A percentile compares a stretch with the other conserved stretches of the same genome.
Evolutionary conservation across 2,888 invertebrate genomes (phyloP).

Genomic region (Ischnus inquisitorius): DNA sequence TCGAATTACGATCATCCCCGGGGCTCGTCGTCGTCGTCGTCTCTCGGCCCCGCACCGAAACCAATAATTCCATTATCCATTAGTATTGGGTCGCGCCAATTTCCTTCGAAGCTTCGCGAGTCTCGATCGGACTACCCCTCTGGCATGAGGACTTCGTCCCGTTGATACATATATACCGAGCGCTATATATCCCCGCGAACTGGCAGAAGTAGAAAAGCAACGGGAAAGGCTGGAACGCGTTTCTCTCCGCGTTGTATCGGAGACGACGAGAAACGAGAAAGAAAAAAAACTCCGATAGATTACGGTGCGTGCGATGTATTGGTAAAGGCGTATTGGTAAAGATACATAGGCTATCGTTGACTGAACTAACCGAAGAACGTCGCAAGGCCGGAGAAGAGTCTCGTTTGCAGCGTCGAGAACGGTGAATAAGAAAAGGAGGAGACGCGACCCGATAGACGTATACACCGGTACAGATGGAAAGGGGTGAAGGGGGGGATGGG

Average conservation of each 20-base stretch:
- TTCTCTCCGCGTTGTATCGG: too few relatives aligned
- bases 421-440: slow-evolving; percentile 64
- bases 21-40: slow-evolving; percentile 74
- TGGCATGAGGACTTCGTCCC: slow-evolving; percentile 39
- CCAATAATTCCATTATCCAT: slow-evolving; percentile 86
- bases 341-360: too few relatives aligned
- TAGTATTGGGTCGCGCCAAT: slow-evolving; percentile 85
- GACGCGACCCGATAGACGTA: slow-evolving; percentile 31
- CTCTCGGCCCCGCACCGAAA: slow-evolving; percentile 79
- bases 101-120: slow-evolving; percentile 76
- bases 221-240: background rate
- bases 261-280: too few relatives aligned
- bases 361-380: background rate
- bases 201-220: slow-evolving; percentile 12
- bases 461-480: too few relatives aligned
- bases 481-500: background rate
- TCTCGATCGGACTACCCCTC: slow-evolving; percentile 54
- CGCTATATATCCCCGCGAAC: background rate
- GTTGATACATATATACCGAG: background rate
- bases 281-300: too few relatives aligned
- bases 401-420: slow-evolving; percentile 32
- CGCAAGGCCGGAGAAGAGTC: slow-evolving; percentile 7
- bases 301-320: too few relatives aligned
- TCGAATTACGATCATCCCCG: slow-evolving; percentile 85
- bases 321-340: too few relatives aligned